phyloP scores from a whole-genome alignment of 1,140 invertebrate genomes.

The Dendrolimus punctatus region DNA sequence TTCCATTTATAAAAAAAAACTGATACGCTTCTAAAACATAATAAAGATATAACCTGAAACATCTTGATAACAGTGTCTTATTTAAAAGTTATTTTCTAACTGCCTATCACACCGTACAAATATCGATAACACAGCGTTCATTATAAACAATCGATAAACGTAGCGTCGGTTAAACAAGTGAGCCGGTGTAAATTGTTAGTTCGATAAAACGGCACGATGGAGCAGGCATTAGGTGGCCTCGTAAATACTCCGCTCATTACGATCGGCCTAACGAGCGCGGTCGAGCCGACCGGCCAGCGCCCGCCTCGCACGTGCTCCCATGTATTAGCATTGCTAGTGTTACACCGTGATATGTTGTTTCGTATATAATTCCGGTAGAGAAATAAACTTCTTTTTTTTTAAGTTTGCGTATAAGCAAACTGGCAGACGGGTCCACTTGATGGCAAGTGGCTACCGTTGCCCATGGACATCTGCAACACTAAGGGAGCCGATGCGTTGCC shows the following conservation, averaged over 20 bases:
- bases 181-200: constrained; percentile 5
- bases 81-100: no score
- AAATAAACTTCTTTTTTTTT: no score
- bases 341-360: constrained; percentile 14
- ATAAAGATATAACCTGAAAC: constrained; percentile 5
- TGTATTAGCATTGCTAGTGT: constrained; percentile 15
- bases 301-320: constrained; percentile 21
- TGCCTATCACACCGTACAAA: no score
- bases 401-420: no score
- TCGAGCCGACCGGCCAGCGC: background rate
- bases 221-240: constrained; percentile 28
- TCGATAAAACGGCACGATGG: constrained; percentile 6
- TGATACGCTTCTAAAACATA: constrained; percentile 21
- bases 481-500: no score
- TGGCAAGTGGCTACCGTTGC: no score
- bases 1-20: constrained; percentile 6
- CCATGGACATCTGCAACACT: no score
- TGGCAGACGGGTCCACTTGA: no score
- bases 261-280: constrained; percentile 31
- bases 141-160: constrained; percentile 7
- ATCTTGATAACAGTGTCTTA: no score
- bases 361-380: no score
- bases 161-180: background rate
- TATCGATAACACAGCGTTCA: no score
- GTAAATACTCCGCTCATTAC: constrained; percentile 50